phyloP scores from a whole-genome alignment of 2,113 vertebrate species.

The Oreochromis spilurus region DNA sequence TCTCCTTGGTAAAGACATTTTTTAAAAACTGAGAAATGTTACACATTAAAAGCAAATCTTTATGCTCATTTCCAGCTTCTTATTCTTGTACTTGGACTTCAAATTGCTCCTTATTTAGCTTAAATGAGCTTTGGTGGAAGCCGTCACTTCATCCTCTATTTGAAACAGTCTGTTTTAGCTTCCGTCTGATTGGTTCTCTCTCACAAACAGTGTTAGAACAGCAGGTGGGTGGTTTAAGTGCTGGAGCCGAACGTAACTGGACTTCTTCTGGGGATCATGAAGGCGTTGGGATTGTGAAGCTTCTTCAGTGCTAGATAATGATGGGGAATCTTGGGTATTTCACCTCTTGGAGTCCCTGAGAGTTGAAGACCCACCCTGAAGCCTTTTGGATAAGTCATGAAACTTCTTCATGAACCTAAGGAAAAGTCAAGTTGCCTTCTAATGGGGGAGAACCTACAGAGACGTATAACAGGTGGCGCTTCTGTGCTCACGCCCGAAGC shows the following conservation, averaged over 20 bases:
- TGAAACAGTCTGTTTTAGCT: neutral
- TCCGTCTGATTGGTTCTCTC: neutral
- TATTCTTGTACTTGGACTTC: neutral
- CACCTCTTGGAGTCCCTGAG: neutral
- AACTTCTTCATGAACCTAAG: neutral
- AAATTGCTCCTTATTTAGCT: neutral
- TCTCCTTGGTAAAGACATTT: neutral
- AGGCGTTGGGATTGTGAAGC: neutral
- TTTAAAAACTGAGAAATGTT: neutral
- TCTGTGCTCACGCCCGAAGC: neutral
- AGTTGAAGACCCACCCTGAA: neutral
- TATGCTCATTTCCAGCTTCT: neutral
- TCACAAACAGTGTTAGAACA: neutral
- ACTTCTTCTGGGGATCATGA: neutral
- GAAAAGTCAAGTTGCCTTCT: neutral
- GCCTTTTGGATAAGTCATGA: neutral
- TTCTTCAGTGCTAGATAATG: neutral
- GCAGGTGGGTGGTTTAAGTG: neutral
- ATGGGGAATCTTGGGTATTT: neutral
- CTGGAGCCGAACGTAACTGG: fast-evolving
- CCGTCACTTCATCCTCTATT: fast-evolving
- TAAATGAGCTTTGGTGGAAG: neutral
- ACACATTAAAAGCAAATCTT: neutral
- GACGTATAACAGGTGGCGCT: neutral
- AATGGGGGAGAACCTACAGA: neutral